Conservation (phyloP, 2,113 vertebrate genomes). For the Urocynchramus pylzowi region DNA sequence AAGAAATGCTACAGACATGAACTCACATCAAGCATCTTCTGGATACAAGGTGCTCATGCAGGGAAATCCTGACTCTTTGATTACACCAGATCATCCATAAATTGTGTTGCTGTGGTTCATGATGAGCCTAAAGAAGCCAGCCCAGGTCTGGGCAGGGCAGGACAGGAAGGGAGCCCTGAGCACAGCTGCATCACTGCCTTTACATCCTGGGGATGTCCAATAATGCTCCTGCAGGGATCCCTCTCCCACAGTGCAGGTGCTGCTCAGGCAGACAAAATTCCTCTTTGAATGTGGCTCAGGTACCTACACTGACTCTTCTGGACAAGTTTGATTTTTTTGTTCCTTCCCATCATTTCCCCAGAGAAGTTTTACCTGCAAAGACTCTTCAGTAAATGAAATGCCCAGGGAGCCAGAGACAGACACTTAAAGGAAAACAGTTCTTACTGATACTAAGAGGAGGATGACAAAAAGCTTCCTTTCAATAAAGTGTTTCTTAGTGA, state of each 20-base stretch:
- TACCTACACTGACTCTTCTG: neutral
- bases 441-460: neutral
- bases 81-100: neutral
- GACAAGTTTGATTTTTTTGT: neutral
- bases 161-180: neutral
- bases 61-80: neutral
- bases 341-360: neutral
- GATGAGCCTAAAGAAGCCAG: neutral
- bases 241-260: neutral
- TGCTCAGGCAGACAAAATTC: neutral
- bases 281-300: neutral
- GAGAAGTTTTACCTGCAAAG: neutral
- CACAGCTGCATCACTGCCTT: neutral
- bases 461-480: neutral
- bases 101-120: neutral
- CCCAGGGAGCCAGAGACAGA: neutral
- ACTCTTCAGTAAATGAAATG: neutral
- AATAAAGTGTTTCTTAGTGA: neutral
- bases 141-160: neutral
- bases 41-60: neutral
- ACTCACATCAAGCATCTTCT: neutral
- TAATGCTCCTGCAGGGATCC: neutral
- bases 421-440: neutral
- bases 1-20: neutral
- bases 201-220: rapidly evolving